A percentile compares a stretch with the other conserved stretches of the same genome.
Conservation (phyloP, 2,888 invertebrate species). For the Gari tellinella region DNA sequence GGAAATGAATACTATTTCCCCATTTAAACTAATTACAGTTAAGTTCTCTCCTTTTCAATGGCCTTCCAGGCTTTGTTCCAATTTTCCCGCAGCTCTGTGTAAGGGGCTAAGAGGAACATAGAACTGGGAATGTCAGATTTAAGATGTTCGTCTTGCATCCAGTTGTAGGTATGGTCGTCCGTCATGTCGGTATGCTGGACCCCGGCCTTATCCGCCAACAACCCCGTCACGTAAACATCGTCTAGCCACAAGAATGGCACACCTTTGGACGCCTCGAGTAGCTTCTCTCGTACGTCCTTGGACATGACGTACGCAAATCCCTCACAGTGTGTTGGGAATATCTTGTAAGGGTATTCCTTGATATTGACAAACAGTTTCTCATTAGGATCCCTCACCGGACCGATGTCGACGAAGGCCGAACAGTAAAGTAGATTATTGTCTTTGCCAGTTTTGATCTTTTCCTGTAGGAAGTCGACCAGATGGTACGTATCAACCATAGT, state of each 20-base stretch:
- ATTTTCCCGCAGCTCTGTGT: constrained; percentile 16
- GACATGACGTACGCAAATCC: constrained; percentile 58
- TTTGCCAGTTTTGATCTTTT: background rate
- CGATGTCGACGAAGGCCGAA: constrained; percentile 45
- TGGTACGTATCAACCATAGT: constrained; percentile 85
- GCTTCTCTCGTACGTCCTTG: constrained; percentile 11
- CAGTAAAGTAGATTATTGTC: constrained; percentile 63
- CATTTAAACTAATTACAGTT: too few species aligned
- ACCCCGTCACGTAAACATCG: constrained; percentile 73
- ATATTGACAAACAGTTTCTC: constrained; percentile 65
- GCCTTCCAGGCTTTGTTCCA: constrained; percentile 34
- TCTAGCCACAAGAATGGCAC: constrained; percentile 68
- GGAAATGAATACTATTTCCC: too few species aligned
- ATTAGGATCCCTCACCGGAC: constrained; percentile 44
- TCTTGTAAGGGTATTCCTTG: constrained; percentile 62
- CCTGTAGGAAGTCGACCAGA: constrained; percentile 83
- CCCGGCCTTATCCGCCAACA: constrained; percentile 55
- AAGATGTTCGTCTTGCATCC: constrained; percentile 35
- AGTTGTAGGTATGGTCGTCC: constrained; percentile 24
- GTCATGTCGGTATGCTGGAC: constrained; percentile 40
- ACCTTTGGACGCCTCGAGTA: constrained; percentile 34
- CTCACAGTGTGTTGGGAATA: constrained; percentile 72
- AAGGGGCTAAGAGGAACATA: constrained; percentile 32
- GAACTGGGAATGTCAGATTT: constrained; percentile 4
- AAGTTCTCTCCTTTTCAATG: background rate